Conservation (phyloP, 2,888 invertebrate genomes). For the Phaonia tiefii region DNA sequence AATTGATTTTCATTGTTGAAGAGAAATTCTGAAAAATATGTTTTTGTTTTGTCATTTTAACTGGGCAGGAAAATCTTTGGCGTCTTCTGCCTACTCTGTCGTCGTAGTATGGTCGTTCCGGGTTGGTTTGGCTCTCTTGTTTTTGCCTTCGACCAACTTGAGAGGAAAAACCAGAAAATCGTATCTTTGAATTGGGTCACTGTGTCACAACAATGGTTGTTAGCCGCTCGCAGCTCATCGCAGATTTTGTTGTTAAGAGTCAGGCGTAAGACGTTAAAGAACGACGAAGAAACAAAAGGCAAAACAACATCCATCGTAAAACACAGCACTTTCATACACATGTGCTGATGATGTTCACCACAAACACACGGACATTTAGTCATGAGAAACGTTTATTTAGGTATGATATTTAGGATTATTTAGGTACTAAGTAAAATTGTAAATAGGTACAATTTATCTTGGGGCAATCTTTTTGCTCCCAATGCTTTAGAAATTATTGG, state of each 20-base stretch:
- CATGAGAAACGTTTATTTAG: too few relatives aligned
- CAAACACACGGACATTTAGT: slow-evolving; percentile 7
- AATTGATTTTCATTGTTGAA: not conserved
- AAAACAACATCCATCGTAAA: not conserved
- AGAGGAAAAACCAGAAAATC: slow-evolving; percentile 77
- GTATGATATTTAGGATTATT: too few relatives aligned
- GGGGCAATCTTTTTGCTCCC: too few relatives aligned
- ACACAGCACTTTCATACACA: not conserved
- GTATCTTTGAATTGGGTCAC: slow-evolving; percentile 77
- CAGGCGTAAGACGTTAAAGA: not conserved
- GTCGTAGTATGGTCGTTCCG: slow-evolving; percentile 26
- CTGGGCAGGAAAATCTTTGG: slow-evolving; percentile 12
- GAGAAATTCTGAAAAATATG: not conserved
- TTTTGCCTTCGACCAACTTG: slow-evolving; percentile 24
- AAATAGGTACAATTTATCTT: too few relatives aligned
- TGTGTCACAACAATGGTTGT: slow-evolving; percentile 73
- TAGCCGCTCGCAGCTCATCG: slow-evolving; percentile 50
- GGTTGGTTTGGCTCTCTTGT: slow-evolving; percentile 40
- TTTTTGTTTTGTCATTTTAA: not conserved
- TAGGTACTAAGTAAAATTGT: too few relatives aligned
- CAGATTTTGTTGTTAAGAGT: slow-evolving; percentile 9
- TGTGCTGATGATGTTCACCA: not conserved
- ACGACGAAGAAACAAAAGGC: not conserved
- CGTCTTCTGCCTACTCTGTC: slow-evolving; percentile 71
- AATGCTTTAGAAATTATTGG: too few relatives aligned